Conservation (phyloP, 2,113 vertebrate species). For the Spea bombifrons region DNA sequence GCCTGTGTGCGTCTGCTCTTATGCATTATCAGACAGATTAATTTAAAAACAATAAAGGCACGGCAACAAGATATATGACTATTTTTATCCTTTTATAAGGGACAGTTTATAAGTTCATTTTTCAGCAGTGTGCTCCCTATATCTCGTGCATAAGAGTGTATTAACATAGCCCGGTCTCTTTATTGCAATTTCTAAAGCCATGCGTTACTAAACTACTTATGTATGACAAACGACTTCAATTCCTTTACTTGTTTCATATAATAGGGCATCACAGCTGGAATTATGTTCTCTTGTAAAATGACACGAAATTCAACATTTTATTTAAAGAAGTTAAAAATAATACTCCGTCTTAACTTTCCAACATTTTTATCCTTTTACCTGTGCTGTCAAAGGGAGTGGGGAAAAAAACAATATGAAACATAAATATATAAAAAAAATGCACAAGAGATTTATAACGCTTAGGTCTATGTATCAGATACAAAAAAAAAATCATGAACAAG, state of each 20-base stretch:
- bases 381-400: constrained; percentile 39
- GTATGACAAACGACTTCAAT: constrained; percentile 30
- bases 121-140: not conserved
- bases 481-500: constrained; percentile 60
- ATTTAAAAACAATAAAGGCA: not conserved
- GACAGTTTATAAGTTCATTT: constrained; percentile 8
- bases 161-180: constrained; percentile 41
- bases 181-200: constrained; percentile 43
- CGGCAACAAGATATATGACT: not conserved
- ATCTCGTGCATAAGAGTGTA: not conserved
- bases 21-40: not conserved
- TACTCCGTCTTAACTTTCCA: constrained; percentile 44
- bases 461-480: constrained; percentile 51
- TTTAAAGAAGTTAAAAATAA: constrained; percentile 49
- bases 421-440: not conserved
- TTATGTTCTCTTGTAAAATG: constrained; percentile 44
- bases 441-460: constrained; percentile 60
- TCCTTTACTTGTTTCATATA: constrained; percentile 48
- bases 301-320: constrained; percentile 43
- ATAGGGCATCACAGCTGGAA: constrained; percentile 45
- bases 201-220: not conserved
- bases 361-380: constrained; percentile 50
- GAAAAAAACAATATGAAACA: constrained; percentile 42
- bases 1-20: not conserved
- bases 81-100: not conserved